These are phyloP conservation scores for Acromyrmex charruanus DNA, from an alignment of 1,140 invertebrate species.

Conservation along the genomic window DNA sequence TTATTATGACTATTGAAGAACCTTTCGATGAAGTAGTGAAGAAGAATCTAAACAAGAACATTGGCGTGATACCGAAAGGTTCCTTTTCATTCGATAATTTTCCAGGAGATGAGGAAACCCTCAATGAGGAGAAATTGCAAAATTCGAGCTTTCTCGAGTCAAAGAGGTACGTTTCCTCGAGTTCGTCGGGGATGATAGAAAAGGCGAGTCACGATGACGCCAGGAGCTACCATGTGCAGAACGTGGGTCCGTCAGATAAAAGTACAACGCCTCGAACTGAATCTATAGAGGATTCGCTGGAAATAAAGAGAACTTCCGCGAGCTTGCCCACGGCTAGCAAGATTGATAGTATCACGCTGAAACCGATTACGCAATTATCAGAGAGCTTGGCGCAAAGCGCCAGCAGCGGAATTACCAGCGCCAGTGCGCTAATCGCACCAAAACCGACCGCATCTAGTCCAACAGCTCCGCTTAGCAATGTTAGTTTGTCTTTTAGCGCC, in stretches of 20 bases:
- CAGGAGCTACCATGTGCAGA: conserved; percentile 77
- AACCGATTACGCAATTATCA: conserved; percentile 63
- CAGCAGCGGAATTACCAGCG: conserved; percentile 78
- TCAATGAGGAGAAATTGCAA: conserved; percentile 84
- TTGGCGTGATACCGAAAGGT: conserved; percentile 65
- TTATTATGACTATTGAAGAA: conserved; percentile 27
- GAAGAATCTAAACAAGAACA: conserved; percentile 76
- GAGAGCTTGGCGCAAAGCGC: conserved; percentile 80
- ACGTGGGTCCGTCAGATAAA: conserved; percentile 73
- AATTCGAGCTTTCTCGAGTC: conserved; percentile 83
- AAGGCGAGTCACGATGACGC: conserved; percentile 73
- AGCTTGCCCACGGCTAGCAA: conserved; percentile 62
- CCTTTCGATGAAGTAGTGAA: conserved; percentile 57
- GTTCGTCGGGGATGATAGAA: conserved; percentile 69
- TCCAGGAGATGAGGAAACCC: conserved; percentile 78
- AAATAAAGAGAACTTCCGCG: conserved; percentile 62
- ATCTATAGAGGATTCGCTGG: conserved; percentile 67
- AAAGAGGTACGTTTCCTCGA: conserved; percentile 76
- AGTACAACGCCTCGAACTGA: conserved; percentile 44
- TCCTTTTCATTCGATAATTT: conserved; percentile 81
- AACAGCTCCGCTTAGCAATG: conserved; percentile 71
- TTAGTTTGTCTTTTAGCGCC: conserved; percentile 74
- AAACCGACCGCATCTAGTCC: conserved; percentile 80
- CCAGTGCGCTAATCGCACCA: conserved; percentile 78
- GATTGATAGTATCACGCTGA: conserved; percentile 70